These are phyloP conservation scores for Pelochelys cantorii DNA, from an alignment of 2,797 vertebrate genomes.

Conservation along the genomic window DNA sequence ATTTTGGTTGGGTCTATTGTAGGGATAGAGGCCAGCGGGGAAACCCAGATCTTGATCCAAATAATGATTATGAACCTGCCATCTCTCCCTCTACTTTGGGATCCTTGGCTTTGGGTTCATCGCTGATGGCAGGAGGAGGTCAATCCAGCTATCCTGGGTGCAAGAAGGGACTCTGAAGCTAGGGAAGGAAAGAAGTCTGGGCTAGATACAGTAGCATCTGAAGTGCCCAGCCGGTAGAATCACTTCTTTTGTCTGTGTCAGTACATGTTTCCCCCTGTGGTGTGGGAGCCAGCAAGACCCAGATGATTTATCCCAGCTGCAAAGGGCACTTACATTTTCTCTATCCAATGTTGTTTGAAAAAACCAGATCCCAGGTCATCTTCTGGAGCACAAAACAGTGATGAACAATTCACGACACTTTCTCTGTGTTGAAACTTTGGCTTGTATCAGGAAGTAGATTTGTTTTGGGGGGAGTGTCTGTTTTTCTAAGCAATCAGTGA, in stretches of 20 bases:
- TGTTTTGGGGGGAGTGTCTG: not conserved
- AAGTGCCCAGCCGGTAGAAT: not conserved
- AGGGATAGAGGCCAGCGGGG: not conserved
- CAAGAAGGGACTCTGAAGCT: not conserved
- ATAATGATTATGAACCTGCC: not conserved
- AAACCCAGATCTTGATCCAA: not conserved
- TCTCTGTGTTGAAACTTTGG: not conserved
- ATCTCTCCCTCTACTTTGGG: not conserved
- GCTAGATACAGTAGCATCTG: accelerated
- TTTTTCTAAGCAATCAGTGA: not conserved
- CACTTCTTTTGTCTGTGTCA: not conserved
- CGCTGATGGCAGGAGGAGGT: not conserved
- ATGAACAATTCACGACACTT: conserved; percentile 21
- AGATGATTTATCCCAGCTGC: not conserved
- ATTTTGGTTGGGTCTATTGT: not conserved
- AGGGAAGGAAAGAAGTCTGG: not conserved
- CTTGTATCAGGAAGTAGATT: not conserved
- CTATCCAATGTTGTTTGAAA: not conserved
- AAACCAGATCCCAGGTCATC: conserved; percentile 42
- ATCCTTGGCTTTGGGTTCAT: not conserved
- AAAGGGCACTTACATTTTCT: not conserved
- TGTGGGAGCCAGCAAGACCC: not conserved
- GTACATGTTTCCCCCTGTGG: accelerated
- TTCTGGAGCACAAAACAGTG: not conserved
- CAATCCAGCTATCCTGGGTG: not conserved